Evolutionary conservation across 2,888 invertebrate genomes (phyloP).

Genomic region (Drosophila emarginata): DNA sequence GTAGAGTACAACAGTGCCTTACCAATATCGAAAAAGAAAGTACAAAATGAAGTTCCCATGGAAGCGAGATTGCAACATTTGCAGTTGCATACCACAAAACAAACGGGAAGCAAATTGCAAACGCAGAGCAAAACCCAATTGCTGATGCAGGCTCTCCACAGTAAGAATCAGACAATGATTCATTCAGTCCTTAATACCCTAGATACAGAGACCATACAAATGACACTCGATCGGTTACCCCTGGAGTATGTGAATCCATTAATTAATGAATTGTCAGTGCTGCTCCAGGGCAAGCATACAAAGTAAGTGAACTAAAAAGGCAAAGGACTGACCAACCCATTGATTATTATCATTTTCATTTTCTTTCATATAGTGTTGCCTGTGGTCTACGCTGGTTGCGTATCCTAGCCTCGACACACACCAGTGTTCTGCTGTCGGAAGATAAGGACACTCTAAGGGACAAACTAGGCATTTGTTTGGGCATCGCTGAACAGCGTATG

Average conservation of each 20-base stretch:
- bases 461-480: slow-evolving; percentile 81
- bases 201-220: slow-evolving; percentile 87
- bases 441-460: slow-evolving; percentile 78
- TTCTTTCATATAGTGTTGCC: slow-evolving; percentile 69
- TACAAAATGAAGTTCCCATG: slow-evolving; percentile 85
- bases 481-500: slow-evolving; percentile 81
- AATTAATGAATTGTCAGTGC: slow-evolving; percentile 87
- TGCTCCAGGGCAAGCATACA: slow-evolving; percentile 86
- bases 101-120: slow-evolving; percentile 80
- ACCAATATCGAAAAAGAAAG: slow-evolving; percentile 70
- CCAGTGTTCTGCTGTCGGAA: slow-evolving; percentile 81
- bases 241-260: slow-evolving; percentile 89
- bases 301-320: slow-evolving; percentile 85
- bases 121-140: slow-evolving; percentile 91
- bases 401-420: slow-evolving; percentile 77
- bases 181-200: slow-evolving; percentile 87
- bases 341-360: neutral
- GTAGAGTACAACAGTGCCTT: slow-evolving; percentile 78
- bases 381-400: slow-evolving; percentile 80
- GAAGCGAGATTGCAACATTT: slow-evolving; percentile 92
- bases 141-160: slow-evolving; percentile 92
- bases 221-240: slow-evolving; percentile 90
- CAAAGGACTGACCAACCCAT: neutral
- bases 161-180: slow-evolving; percentile 90
- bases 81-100: slow-evolving; percentile 84